Conservation (phyloP, 2,888 invertebrate species). For the Pseudanteris insignis region DNA sequence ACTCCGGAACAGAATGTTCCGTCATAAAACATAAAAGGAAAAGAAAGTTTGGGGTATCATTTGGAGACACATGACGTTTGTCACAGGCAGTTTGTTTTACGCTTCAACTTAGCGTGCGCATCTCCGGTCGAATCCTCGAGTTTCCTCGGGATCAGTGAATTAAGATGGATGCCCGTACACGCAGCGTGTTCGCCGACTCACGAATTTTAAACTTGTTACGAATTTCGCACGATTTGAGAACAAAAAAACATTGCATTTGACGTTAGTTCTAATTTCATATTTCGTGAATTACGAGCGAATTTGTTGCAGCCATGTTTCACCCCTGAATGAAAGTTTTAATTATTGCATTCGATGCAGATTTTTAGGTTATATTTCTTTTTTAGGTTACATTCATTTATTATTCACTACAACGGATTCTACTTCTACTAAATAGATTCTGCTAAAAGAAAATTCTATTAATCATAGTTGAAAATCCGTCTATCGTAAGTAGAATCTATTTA, state of each 20-base stretch:
- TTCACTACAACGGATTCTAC: too few relatives aligned
- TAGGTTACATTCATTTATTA: too few relatives aligned
- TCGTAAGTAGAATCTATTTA: too few relatives aligned
- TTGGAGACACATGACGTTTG: constrained; percentile 39
- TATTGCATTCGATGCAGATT: too few relatives aligned
- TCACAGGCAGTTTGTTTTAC: constrained; percentile 44
- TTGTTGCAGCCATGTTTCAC: too few relatives aligned
- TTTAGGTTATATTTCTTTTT: too few relatives aligned
- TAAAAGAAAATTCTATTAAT: too few relatives aligned
- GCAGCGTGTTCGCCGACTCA: constrained; percentile 16
- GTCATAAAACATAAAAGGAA: constrained; percentile 43
- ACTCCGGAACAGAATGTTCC: constrained; percentile 41
- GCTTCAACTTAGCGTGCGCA: constrained; percentile 38
- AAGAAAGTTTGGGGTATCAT: constrained; percentile 41
- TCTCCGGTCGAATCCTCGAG: constrained; percentile 25
- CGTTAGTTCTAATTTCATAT: too few relatives aligned
- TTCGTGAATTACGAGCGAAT: too few relatives aligned
- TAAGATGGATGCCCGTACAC: constrained; percentile 31
- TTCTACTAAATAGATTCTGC: too few relatives aligned
- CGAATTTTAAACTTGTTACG: constrained; percentile 15
- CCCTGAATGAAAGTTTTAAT: too few relatives aligned
- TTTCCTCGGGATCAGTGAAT: constrained; percentile 32
- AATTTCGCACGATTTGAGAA: constrained; percentile 7
- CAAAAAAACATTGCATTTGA: constrained; percentile 15
- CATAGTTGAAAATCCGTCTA: too few relatives aligned